Conservation (phyloP, 1,140 invertebrate genomes). For the Drosophila mauritiana region DNA sequence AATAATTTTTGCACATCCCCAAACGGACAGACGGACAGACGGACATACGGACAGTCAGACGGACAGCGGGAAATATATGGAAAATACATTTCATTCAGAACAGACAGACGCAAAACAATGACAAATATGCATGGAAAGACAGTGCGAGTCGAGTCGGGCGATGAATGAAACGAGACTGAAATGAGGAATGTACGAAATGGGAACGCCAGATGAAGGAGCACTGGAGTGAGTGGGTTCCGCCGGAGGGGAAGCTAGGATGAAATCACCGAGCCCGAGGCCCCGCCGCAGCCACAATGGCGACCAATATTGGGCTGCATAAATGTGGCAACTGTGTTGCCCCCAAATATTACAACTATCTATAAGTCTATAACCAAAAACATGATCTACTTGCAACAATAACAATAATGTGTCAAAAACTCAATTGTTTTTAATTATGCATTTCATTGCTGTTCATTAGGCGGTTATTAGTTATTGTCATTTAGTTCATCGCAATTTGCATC, state of each 20-base stretch:
- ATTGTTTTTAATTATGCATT: slow-evolving; percentile 66
- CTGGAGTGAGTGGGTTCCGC: not conserved
- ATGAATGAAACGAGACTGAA: slow-evolving; percentile 43
- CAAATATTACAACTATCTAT: too few relatives aligned
- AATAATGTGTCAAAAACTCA: slow-evolving; percentile 1
- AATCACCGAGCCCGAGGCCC: slow-evolving; percentile 48
- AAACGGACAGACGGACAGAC: slow-evolving; percentile 4
- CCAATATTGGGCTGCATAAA: slow-evolving; percentile 36
- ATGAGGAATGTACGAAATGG: slow-evolving; percentile 25
- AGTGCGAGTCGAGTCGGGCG: slow-evolving; percentile 15
- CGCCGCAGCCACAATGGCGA: slow-evolving; percentile 44
- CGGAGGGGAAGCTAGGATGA: slow-evolving; percentile 17
- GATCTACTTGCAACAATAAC: too few relatives aligned
- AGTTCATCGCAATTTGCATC: slow-evolving; percentile 52
- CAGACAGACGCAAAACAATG: slow-evolving; percentile 46
- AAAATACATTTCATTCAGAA: slow-evolving; percentile 41
- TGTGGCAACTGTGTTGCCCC: too few relatives aligned
- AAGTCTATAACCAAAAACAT: too few relatives aligned
- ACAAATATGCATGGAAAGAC: slow-evolving; percentile 45
- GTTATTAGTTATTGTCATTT: slow-evolving; percentile 56
- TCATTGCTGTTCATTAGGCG: slow-evolving; percentile 24
- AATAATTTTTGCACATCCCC: slow-evolving; percentile 36
- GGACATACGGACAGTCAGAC: slow-evolving; percentile 1
- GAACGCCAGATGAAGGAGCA: slow-evolving; percentile 14
- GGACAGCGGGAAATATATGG: slow-evolving; percentile 12